Evolutionary conservation across 64 coral and sea anemone species (phyloP).

Genomic region (Montipora sp.): DNA sequence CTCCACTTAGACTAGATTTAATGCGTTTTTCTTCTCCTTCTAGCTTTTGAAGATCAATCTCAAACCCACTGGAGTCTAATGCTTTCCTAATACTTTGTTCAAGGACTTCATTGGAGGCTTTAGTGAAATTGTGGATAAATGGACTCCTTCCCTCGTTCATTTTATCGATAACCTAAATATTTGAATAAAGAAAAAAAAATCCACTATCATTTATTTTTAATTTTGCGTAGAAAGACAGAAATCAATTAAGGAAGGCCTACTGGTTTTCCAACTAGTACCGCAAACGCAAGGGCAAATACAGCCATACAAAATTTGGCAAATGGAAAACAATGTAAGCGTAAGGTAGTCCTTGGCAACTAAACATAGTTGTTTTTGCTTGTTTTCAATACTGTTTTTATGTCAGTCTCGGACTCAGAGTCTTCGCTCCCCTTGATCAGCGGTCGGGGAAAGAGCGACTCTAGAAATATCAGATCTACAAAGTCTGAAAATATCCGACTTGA

Average conservation of each 20-base stretch:
- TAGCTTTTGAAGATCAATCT: not conserved
- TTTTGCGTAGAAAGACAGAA: not conserved
- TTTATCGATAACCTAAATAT: not conserved
- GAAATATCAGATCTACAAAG: no score
- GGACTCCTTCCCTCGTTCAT: not conserved
- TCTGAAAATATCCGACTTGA: no score
- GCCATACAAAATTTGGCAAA: no score
- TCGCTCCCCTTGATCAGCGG: no score
- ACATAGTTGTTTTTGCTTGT: no score
- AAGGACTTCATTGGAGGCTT: not conserved
- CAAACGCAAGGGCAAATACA: no score
- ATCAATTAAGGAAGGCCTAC: not conserved
- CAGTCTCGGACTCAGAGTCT: no score
- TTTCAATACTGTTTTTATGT: no score
- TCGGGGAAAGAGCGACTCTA: no score
- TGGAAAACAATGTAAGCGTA: no score
- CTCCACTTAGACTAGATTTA: not conserved
- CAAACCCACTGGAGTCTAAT: not conserved
- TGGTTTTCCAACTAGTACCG: not conserved
- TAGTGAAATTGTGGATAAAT: not conserved
- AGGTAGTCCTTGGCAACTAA: no score
- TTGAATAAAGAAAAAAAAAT: not conserved
- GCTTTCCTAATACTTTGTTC: not conserved
- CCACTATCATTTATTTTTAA: not conserved
- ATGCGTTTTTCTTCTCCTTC: not conserved